Percentiles rank a stretch among this genome's conserved stretches.
These are phyloP conservation scores for Merluccius polli DNA, from an alignment of 2,797 vertebrate species.

Conservation along the genomic window DNA sequence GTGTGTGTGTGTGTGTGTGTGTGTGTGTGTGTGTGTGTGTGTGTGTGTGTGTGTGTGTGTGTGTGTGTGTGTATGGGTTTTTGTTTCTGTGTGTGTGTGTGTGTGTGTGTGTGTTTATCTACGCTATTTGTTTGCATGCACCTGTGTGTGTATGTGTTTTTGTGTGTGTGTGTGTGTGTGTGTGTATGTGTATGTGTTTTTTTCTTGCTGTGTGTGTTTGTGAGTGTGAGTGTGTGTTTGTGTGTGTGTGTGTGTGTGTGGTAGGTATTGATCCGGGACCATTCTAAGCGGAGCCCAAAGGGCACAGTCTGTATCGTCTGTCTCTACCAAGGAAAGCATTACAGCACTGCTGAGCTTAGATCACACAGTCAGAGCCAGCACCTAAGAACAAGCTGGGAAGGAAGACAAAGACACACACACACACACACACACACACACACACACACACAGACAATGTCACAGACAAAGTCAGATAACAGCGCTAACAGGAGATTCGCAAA, in stretches of 20 bases:
- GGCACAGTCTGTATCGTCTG: constrained; percentile 63
- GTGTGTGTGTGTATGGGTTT: too few species aligned
- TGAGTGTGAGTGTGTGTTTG: neutral
- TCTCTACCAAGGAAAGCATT: constrained; percentile 58
- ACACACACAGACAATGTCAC: constrained; percentile 11
- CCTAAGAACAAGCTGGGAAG: neutral
- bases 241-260: constrained; percentile 27
- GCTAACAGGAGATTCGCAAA: neutral
- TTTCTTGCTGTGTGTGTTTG: too few species aligned
- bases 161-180: neutral
- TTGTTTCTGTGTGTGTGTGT: neutral
- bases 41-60: neutral
- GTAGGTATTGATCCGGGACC: constrained; percentile 64
- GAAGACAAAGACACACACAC: neutral
- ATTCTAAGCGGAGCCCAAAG: constrained; percentile 58
- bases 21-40: neutral
- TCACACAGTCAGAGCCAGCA: constrained; percentile 47
- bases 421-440: neutral
- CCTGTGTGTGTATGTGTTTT: neutral
- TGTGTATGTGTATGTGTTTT: too few species aligned
- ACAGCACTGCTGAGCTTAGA: constrained; percentile 53
- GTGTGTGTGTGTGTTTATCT: neutral
- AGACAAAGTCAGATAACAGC: constrained; percentile 23
- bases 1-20: neutral
- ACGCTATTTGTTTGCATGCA: too few species aligned